These are phyloP conservation scores for Grammomys surdaster DNA, from an alignment of 2,113 vertebrate genomes.

Conservation along the genomic window DNA sequence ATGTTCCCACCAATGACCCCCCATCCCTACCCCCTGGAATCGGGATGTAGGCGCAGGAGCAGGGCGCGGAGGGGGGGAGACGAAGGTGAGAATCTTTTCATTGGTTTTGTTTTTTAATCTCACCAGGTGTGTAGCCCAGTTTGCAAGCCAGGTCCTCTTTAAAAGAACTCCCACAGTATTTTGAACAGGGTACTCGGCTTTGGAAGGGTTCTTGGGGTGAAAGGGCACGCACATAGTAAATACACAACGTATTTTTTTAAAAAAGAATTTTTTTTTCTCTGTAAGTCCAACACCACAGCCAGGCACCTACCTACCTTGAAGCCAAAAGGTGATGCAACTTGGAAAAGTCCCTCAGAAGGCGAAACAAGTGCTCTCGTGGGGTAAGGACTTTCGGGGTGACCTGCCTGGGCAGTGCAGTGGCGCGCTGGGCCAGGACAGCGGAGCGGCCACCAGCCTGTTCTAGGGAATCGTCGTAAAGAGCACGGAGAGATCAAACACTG, in stretches of 20 bases:
- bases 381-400: background rate
- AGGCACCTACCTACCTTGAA: constrained; percentile 66
- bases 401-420: background rate
- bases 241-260: background rate
- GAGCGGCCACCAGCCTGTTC: background rate
- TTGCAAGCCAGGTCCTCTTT: background rate
- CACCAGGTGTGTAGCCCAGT: background rate
- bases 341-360: constrained; percentile 62
- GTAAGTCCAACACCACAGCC: constrained; percentile 48
- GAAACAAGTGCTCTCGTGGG: background rate
- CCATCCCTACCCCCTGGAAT: background rate
- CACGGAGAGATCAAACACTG: background rate
- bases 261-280: background rate
- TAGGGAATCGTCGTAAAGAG: background rate
- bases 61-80: background rate
- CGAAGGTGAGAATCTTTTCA: background rate
- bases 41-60: background rate
- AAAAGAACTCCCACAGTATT: background rate
- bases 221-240: background rate
- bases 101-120: background rate
- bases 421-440: background rate
- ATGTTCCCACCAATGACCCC: background rate
- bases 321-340: constrained; percentile 67
- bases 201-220: background rate
- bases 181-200: background rate